phyloP scores from a whole-genome alignment of 2,797 vertebrate species.

The Rhinogobio ventralis region DNA sequence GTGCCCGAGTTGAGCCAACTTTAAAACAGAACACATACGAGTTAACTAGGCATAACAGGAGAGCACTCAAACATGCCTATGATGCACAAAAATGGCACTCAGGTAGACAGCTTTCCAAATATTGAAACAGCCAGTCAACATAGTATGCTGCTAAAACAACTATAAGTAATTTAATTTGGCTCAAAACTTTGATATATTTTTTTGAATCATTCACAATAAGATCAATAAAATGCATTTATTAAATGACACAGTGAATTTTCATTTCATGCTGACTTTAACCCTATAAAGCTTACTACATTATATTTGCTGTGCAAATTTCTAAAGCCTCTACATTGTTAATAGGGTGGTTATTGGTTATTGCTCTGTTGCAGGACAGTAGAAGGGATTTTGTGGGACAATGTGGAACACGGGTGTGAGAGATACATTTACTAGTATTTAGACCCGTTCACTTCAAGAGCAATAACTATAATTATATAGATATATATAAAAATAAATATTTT shows the following conservation, averaged over 20 bases:
- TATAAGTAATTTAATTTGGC: neutral
- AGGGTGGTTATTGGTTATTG: neutral
- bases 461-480: no score
- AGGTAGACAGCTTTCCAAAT: neutral
- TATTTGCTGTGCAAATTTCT: neutral
- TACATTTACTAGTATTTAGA: neutral
- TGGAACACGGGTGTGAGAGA: neutral
- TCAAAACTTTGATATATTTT: no score
- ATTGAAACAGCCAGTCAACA: neutral
- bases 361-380: neutral
- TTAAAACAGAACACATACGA: slow-evolving; percentile 66
- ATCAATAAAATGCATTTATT: neutral
- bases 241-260: neutral
- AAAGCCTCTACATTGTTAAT: neutral
- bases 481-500: no score
- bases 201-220: no score
- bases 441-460: no score
- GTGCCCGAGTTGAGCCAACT: slow-evolving; percentile 86
- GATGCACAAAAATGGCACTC: neutral
- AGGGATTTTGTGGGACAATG: neutral
- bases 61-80: neutral
- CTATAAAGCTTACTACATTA: neutral
- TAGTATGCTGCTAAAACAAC: neutral
- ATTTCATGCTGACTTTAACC: no score
- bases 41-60: neutral